These are phyloP conservation scores for Nibea albiflora DNA, from an alignment of 2,113 vertebrate species.

Conservation along the genomic window DNA sequence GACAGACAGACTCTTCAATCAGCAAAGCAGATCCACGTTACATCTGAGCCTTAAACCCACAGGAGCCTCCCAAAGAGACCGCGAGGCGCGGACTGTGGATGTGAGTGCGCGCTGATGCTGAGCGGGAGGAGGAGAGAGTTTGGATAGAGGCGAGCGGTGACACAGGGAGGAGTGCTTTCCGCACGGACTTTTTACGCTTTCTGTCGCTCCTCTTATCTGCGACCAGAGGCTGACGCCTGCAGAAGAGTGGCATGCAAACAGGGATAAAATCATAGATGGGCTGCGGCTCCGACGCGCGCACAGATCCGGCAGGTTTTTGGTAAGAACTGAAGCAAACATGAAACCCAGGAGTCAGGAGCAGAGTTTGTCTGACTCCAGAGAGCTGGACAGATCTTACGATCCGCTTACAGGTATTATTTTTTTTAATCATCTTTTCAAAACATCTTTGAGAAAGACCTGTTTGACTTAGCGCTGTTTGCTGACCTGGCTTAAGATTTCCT, in stretches of 20 bases:
- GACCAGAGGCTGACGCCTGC: background rate
- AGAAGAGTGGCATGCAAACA: constrained; percentile 23
- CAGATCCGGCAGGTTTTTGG: constrained; percentile 34
- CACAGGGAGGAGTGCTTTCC: background rate
- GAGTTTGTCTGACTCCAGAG: constrained; percentile 92
- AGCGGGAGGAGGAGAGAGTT: constrained; percentile 2
- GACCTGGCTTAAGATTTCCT: background rate
- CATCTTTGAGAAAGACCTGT: background rate
- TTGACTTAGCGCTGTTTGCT: constrained; percentile 4
- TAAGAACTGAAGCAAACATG: constrained; percentile 75
- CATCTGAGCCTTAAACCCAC: background rate
- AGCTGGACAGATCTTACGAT: constrained; percentile 92
- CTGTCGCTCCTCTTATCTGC: background rate
- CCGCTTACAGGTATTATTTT: constrained; percentile 88
- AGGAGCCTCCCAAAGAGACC: background rate
- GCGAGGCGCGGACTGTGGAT: background rate
- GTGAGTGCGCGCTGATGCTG: constrained; percentile 6
- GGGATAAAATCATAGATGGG: constrained; percentile 25
- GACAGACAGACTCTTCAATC: background rate
- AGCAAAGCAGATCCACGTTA: background rate
- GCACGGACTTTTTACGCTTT: background rate
- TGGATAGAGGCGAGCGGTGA: background rate
- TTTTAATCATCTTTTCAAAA: background rate
- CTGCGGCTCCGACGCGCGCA: constrained; percentile 10
- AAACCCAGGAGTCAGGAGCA: constrained; percentile 89